These are phyloP conservation scores for Chromobotia macracanthus DNA, from an alignment of 2,797 vertebrate species.

Conservation along the genomic window DNA sequence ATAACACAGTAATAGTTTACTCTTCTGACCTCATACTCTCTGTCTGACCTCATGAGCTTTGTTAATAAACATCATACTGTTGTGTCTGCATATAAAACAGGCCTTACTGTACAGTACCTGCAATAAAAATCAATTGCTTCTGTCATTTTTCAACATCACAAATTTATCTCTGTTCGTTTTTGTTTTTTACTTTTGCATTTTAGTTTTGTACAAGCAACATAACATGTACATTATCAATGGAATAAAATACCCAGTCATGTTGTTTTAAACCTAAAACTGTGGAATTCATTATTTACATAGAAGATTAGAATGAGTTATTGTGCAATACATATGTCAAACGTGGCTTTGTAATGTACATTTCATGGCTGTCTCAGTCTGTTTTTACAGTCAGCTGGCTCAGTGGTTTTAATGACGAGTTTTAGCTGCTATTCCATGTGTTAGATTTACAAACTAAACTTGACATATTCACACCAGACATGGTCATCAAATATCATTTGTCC, in stretches of 20 bases:
- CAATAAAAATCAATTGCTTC: slow-evolving; percentile 1
- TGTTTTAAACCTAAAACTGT: slow-evolving; percentile 78
- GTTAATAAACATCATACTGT: slow-evolving; percentile 64
- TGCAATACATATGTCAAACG: background rate
- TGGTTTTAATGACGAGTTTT: too few species aligned
- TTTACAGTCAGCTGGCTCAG: too few species aligned
- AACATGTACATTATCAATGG: slow-evolving; percentile 74
- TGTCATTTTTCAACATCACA: slow-evolving; percentile 52
- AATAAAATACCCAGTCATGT: slow-evolving; percentile 80
- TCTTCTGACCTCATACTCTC: background rate
- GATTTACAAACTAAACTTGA: background rate
- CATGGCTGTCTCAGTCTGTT: slow-evolving; percentile 10
- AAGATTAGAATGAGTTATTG: slow-evolving; percentile 15
- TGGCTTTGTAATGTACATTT: too few species aligned
- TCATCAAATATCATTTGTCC: background rate
- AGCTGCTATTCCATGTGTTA: background rate
- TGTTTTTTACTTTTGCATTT: slow-evolving; percentile 52
- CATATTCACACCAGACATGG: too few species aligned
- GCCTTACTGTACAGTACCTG: too few species aligned
- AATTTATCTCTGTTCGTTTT: slow-evolving; percentile 64
- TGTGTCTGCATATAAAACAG: too few species aligned
- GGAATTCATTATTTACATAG: slow-evolving; percentile 75
- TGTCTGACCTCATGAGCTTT: slow-evolving; percentile 56
- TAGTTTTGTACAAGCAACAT: slow-evolving; percentile 69
- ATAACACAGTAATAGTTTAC: slow-evolving; percentile 32